A percentile compares a stretch with the other conserved stretches of the same genome.
Conservation (phyloP, 1,140 invertebrate species). For the Brachionus asplanchnoidis region DNA sequence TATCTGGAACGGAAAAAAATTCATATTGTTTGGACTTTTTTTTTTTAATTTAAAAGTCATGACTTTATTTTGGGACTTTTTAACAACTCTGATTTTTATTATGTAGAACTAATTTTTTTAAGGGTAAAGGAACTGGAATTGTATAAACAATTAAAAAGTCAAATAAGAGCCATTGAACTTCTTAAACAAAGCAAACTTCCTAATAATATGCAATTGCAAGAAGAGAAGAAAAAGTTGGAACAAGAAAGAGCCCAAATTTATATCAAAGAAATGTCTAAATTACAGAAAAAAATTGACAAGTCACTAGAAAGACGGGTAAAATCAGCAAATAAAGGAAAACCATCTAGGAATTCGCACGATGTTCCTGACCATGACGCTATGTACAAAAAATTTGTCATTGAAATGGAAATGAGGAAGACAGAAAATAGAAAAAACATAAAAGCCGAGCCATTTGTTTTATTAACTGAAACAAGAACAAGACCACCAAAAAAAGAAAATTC, state of each 20-base stretch:
- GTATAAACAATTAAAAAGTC: constrained; percentile 18
- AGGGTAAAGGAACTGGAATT: constrained; percentile 27
- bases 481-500: not conserved
- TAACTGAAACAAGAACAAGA: not conserved
- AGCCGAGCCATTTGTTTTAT: constrained; percentile 18
- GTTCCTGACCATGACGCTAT: constrained; percentile 13
- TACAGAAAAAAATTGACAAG: constrained; percentile 36
- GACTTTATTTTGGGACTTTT: too few species aligned
- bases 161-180: constrained; percentile 23
- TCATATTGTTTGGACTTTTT: too few species aligned
- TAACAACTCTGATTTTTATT: too few species aligned
- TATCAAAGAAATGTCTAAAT: not conserved
- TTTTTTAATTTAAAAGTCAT: too few species aligned
- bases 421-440: not conserved
- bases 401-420: constrained; percentile 27
- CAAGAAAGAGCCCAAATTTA: constrained; percentile 12
- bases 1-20: too few species aligned
- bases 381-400: constrained; percentile 33
- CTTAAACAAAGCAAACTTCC: constrained; percentile 10
- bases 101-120: not conserved
- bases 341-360: not conserved
- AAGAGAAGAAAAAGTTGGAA: constrained; percentile 35
- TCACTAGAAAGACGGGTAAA: not conserved
- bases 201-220: constrained; percentile 17
- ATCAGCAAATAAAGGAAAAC: not conserved